A percentile compares a stretch with the other conserved stretches of the same genome.
phyloP scores from a whole-genome alignment of 2,113 vertebrate genomes.

The Menidia beryllina region DNA sequence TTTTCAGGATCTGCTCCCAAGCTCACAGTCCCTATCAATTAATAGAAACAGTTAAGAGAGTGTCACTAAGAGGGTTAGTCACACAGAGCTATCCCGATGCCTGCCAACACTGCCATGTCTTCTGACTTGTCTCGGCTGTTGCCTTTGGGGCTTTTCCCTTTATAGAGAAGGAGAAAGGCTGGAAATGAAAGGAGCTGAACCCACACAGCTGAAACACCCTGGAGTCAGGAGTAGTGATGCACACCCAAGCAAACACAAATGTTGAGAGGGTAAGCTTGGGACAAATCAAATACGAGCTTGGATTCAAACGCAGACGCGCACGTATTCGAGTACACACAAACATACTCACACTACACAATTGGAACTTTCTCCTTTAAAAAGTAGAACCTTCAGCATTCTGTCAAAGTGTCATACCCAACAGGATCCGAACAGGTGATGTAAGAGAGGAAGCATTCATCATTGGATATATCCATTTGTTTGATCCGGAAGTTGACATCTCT shows the following conservation, averaged over 20 bases:
- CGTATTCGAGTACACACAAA: neutral
- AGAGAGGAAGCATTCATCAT: slow-evolving; percentile 17
- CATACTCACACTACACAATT: slow-evolving; percentile 1
- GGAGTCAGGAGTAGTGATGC: slow-evolving; percentile 16
- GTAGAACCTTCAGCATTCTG: slow-evolving; percentile 15
- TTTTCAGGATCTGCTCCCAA: slow-evolving; percentile 34
- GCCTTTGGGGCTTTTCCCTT: slow-evolving; percentile 47
- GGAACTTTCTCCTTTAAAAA: slow-evolving; percentile 1
- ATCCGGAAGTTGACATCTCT: neutral
- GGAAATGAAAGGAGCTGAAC: slow-evolving; percentile 35
- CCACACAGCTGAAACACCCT: slow-evolving; percentile 34
- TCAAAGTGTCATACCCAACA: slow-evolving; percentile 27
- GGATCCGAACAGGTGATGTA: slow-evolving; percentile 6
- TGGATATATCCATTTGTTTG: slow-evolving; percentile 34
- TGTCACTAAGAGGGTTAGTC: slow-evolving; percentile 58
- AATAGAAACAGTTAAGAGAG: slow-evolving; percentile 54
- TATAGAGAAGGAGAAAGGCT: slow-evolving; percentile 41
- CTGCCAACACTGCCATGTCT: slow-evolving; percentile 54
- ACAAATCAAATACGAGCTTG: slow-evolving; percentile 24
- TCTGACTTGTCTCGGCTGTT: slow-evolving; percentile 51
- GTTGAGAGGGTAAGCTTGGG: slow-evolving; percentile 12
- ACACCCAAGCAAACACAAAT: slow-evolving; percentile 24
- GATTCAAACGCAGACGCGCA: neutral
- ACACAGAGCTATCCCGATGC: slow-evolving; percentile 38
- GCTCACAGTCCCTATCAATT: slow-evolving; percentile 56